Base-by-base conservation (phyloP, 2,888 invertebrate genomes). In the Drosophila kambysellisi region DNA sequence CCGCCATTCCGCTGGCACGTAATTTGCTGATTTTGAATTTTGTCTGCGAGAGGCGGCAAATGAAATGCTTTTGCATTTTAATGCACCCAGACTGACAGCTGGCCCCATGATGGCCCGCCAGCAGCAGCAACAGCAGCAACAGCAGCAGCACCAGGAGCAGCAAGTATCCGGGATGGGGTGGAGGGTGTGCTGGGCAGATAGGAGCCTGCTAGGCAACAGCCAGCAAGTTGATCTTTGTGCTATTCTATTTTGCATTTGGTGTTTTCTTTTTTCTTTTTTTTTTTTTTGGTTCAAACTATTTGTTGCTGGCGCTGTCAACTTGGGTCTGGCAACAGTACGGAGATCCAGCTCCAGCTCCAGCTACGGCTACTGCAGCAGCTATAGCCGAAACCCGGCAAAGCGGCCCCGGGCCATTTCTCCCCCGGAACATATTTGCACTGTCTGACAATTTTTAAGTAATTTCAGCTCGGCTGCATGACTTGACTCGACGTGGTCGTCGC, bases 61-160 rank as follows among this genome's bases (percentile, higher is more conserved):
- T 88, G 89, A 90, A 87, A 87, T 90, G 89, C 83, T 88, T 87
- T 86, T 90, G 89, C 89, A 89, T 90, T 90, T 90, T 85, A 86
- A 86, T 90, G 85, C 83, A 70, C 82, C 70, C 76, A 78, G 89
- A 87, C 84, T 89, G 82, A 87, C 84, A 84, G 89, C 82, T 76
- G 79, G 82, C 88, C 75, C 89, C 78, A 63, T 66, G 81, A 69
- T 68, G 72, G 64, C 65, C 58, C 65, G 54, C 53, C 63, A 29
- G 51, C 46, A n/a, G 25, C 12, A 25, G 51, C 51, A 35, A 11
- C 35, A 37, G 11, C 33, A 33, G 15, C 51, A 51, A n/a, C n/a
- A 41, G 20, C 17, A 15, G 20, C 12, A 25, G 32, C 25, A 11
- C 20, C 5, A 52, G 30, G 30, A 50, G 30, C 17, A 39, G n/a